Evolutionary conservation across 2,797 vertebrate genomes (phyloP).

Genomic region (Alectoris magna): DNA sequence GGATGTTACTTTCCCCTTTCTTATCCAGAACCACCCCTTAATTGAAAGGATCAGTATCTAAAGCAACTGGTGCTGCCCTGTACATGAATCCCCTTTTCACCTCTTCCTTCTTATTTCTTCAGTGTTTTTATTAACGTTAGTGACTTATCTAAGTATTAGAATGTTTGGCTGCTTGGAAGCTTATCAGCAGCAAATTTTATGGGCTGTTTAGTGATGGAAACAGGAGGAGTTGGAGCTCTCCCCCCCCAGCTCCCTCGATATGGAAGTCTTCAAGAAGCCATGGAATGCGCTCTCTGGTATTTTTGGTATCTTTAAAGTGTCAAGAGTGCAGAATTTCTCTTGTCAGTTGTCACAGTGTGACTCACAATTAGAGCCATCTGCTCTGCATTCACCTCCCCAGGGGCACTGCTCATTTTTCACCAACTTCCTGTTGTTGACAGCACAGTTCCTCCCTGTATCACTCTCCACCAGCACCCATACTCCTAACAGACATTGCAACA

Average conservation of each 20-base stretch:
- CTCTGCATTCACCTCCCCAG: slow-evolving; percentile 75
- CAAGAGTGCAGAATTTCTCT: slow-evolving; percentile 82
- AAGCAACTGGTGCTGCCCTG: slow-evolving; percentile 65
- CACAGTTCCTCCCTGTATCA: slow-evolving; percentile 81
- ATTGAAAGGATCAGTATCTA: slow-evolving; percentile 68
- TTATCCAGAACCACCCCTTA: slow-evolving; percentile 43
- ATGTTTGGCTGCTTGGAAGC: slow-evolving; percentile 58
- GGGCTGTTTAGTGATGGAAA: slow-evolving; percentile 75
- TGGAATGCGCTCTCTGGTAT: slow-evolving; percentile 81
- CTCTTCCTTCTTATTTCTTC: slow-evolving; percentile 53
- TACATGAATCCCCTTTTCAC: slow-evolving; percentile 64
- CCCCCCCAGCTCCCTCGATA: slow-evolving; percentile 65
- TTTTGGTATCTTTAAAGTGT: slow-evolving; percentile 82
- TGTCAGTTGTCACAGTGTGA: slow-evolving; percentile 82
- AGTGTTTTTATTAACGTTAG: slow-evolving; percentile 66
- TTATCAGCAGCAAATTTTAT: slow-evolving; percentile 76
- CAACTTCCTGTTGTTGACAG: slow-evolving; percentile 85
- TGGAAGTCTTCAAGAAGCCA: slow-evolving; percentile 79
- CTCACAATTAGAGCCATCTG: slow-evolving; percentile 85
- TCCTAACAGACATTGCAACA: slow-evolving; percentile 55
- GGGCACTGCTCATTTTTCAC: slow-evolving; percentile 79
- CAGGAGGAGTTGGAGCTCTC: slow-evolving; percentile 66
- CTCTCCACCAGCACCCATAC: slow-evolving; percentile 73
- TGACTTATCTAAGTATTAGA: slow-evolving; percentile 70
- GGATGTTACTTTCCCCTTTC: slow-evolving; percentile 72